These are phyloP conservation scores for Andrena fulva DNA, from an alignment of 2,888 invertebrate genomes.

Conservation along the genomic window DNA sequence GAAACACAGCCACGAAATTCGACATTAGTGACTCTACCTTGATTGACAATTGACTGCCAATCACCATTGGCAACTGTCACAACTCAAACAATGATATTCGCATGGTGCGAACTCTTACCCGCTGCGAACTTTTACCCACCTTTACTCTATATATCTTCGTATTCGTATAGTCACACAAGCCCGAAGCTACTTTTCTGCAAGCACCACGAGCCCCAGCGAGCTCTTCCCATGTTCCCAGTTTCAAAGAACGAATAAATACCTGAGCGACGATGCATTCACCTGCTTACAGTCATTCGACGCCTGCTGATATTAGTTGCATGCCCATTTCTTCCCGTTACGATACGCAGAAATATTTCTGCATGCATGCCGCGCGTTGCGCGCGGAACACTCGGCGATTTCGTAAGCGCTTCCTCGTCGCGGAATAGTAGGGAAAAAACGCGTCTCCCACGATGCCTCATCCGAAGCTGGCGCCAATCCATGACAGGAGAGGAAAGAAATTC, in stretches of 20 bases:
- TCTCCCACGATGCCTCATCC: conserved; percentile 38
- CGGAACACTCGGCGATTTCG: conserved; percentile 62
- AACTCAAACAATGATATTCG: no score
- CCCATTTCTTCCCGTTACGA: conserved; percentile 55
- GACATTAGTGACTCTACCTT: no score
- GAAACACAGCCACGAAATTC: no score
- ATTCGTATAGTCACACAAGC: not conserved
- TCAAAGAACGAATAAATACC: conserved; percentile 1
- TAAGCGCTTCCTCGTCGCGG: conserved; percentile 63
- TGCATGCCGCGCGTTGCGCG: conserved; percentile 61
- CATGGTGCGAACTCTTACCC: no score
- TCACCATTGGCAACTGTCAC: no score
- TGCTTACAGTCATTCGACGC: conserved; percentile 11
- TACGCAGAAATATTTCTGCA: conserved; percentile 63
- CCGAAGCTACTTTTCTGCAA: no score
- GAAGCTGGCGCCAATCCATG: conserved; percentile 19
- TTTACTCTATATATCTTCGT: not conserved
- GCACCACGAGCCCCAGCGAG: no score
- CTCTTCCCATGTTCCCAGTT: not conserved
- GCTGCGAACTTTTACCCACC: no score
- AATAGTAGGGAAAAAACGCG: conserved; percentile 10
- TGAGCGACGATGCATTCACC: not conserved
- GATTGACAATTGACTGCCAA: no score
- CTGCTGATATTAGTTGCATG: conserved; percentile 46
- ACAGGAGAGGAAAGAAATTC: conserved; percentile 9